Evolutionary conservation across 2,113 vertebrate species (phyloP), one percentile per base, ranked within the genome.

Genomic region (Struthio camelus): DNA sequence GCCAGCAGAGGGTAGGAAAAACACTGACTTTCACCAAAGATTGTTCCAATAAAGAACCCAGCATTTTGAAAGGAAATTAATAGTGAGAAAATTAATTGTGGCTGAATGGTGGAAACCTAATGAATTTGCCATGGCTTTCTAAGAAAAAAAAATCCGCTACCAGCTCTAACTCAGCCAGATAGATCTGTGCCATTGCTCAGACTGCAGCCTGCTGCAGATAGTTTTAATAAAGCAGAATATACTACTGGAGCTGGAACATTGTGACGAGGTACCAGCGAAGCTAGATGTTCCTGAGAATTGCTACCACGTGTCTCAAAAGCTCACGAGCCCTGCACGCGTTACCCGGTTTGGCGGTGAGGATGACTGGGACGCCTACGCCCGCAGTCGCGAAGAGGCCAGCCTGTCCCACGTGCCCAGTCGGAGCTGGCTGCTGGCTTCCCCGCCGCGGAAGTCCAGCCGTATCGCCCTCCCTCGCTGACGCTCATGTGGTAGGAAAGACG

Each of bases 101-200:
- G 79, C 28, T 1, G 0, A 20, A 67, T 0, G 25, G 81, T 40
- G 96, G 95, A 96, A 97, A 96, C 94, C 30, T 66, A 44, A 30
- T 6, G 70, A 69, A 93, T 50, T 79, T 73, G 87, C 94, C 91
- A 27, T 0, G 1, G 91, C 94, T 96, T 94, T 96, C 94, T 80
- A 94, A 94, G 94, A 90, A 97, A 87, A 28, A 65, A 84, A 20
- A 7, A 61, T 27, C 58, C 25, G 27, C 14, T 56, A 56, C 50
- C 50, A 38, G 70, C 48, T 24, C 1, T 83, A 22, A 11, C 89
- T n/a, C 69, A 48, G 90, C 79, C 93, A 85, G 40, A 73, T 42
- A 23, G 40, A 73, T 56, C 61, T 9, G 83, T 87, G 93, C 93
- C 70, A 23, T 0, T 65, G 77, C 80, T 85, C 87, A 51, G 69